Evolutionary conservation across 2,113 vertebrate species (phyloP).

Genomic region (Chitala chitala): DNA sequence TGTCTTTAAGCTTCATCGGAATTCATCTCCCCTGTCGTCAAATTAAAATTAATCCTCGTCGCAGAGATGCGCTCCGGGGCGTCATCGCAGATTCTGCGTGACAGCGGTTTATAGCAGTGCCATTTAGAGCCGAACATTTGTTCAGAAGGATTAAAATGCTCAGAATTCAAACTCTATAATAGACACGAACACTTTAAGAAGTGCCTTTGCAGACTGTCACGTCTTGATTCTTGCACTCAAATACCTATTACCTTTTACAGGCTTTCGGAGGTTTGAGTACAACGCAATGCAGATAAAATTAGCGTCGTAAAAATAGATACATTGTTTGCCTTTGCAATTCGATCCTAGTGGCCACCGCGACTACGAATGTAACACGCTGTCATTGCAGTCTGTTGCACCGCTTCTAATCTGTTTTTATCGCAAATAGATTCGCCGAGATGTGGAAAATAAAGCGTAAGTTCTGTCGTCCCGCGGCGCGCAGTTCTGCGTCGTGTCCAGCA

Average conservation of each 20-base stretch:
- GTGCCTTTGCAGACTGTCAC: no score
- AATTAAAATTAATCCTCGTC: no score
- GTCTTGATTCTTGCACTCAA: no score
- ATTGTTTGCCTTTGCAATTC: constrained; percentile 42
- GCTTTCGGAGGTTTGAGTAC: neutral
- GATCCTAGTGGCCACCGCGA: constrained; percentile 28
- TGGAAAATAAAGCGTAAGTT: constrained; percentile 61
- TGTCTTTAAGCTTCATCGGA: no score
- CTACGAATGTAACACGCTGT: neutral
- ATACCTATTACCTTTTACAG: neutral
- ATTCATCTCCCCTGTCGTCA: no score
- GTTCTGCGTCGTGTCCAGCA: neutral
- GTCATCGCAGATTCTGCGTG: no score
- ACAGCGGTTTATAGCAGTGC: no score
- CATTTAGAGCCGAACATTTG: no score
- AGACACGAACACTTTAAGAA: no score
- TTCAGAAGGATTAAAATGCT: no score
- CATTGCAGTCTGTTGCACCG: neutral
- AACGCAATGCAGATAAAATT: neutral
- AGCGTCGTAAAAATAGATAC: constrained; percentile 41
- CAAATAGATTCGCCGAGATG: constrained; percentile 36
- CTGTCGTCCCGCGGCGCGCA: neutral
- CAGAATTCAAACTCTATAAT: no score
- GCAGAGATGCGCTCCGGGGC: no score
- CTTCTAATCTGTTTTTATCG: constrained; percentile 46